Percentiles rank a stretch among this genome's conserved stretches.
phyloP scores from a whole-genome alignment of 2,113 vertebrate genomes.

The Psophia crepitans region DNA sequence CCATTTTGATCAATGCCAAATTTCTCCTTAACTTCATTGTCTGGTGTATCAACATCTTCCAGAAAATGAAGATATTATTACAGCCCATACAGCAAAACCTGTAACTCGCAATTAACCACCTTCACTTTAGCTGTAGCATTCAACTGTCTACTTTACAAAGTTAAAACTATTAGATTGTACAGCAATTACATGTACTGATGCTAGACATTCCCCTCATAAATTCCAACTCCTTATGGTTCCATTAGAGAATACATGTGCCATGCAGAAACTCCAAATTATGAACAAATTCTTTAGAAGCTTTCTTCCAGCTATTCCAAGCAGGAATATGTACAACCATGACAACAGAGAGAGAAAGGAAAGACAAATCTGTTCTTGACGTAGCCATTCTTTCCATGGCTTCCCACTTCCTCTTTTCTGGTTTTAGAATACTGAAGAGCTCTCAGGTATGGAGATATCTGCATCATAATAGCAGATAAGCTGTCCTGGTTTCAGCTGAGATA shows the following conservation, averaged over 20 bases:
- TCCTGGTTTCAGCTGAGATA: too few species aligned
- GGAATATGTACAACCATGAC: not conserved
- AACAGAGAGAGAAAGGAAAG: not conserved
- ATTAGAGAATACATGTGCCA: not conserved
- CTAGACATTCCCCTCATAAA: not conserved
- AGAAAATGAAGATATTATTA: not conserved
- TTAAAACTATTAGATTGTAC: not conserved
- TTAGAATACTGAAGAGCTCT: not conserved
- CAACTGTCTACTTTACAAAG: not conserved
- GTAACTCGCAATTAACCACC: not conserved
- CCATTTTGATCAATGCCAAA: not conserved
- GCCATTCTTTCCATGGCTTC: not conserved
- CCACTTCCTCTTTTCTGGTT: not conserved
- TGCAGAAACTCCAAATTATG: not conserved
- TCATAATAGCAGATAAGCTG: not conserved
- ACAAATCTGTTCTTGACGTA: not conserved
- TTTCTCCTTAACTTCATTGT: not conserved
- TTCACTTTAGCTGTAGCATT: not conserved
- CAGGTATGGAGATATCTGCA: not conserved
- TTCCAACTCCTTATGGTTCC: not conserved
- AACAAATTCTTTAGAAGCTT: not conserved
- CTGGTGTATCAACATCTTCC: not conserved
- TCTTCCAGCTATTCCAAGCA: not conserved
- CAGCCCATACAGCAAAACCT: not conserved
- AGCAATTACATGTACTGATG: not conserved